These are phyloP conservation scores for Antitype chi DNA, from an alignment of 2,888 invertebrate species.

Conservation along the genomic window DNA sequence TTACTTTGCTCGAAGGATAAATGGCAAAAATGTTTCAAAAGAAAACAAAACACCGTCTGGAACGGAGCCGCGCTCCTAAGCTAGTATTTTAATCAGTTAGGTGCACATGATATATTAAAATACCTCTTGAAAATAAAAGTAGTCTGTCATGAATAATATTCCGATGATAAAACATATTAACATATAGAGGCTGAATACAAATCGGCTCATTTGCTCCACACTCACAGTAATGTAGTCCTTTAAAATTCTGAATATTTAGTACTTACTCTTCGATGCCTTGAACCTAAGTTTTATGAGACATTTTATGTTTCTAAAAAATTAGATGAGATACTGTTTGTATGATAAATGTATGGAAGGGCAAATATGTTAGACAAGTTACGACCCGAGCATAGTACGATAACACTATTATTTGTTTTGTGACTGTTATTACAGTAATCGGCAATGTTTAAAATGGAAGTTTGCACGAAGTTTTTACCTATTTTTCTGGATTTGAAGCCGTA, in stretches of 20 bases:
- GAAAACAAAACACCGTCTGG: constrained; percentile 11
- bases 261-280: constrained; percentile 53
- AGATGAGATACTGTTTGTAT: constrained; percentile 37
- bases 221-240: constrained; percentile 64
- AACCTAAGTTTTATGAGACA: constrained; percentile 62
- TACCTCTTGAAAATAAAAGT: constrained; percentile 74
- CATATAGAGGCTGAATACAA: constrained; percentile 78
- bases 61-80: constrained; percentile 23
- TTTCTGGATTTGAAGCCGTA: neutral
- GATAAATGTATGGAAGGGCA: constrained; percentile 28
- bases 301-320: constrained; percentile 49
- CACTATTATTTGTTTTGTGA: neutral
- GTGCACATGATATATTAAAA: constrained; percentile 64
- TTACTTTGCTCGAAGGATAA: constrained; percentile 3
- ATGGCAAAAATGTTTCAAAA: neutral
- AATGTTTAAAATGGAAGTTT: neutral
- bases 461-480: too few species aligned
- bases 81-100: constrained; percentile 64
- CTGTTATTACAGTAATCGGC: neutral
- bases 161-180: constrained; percentile 75
- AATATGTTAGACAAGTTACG: constrained; percentile 4
- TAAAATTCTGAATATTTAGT: constrained; percentile 65
- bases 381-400: neutral
- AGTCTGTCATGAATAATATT: constrained; percentile 73
- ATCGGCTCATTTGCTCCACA: constrained; percentile 75